A percentile compares a stretch with the other conserved stretches of the same genome.
Evolutionary conservation across 2,113 vertebrate genomes (phyloP).

Genomic region (Rattus rattus): DNA sequence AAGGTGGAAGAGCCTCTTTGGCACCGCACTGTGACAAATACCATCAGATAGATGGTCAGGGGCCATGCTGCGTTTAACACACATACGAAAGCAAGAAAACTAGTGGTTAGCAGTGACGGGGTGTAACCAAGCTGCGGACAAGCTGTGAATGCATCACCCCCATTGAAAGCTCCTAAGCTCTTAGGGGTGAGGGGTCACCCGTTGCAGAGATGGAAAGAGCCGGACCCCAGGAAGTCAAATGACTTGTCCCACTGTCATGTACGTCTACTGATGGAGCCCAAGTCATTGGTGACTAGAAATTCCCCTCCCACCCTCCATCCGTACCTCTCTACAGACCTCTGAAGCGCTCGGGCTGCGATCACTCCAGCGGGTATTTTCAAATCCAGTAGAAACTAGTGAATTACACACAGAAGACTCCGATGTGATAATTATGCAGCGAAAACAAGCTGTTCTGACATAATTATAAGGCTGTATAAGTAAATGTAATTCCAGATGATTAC

Average conservation of each 20-base stretch:
- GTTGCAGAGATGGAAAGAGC: constrained; percentile 9
- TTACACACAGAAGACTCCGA: neutral
- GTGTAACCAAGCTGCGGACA: neutral
- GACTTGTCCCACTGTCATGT: neutral
- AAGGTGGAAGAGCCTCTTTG: neutral
- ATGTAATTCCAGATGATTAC: constrained; percentile 30
- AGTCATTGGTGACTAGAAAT: constrained; percentile 26
- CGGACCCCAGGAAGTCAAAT: neutral
- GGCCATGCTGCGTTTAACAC: neutral
- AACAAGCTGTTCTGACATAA: constrained; percentile 42
- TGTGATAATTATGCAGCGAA: constrained; percentile 46
- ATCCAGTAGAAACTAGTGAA: constrained; percentile 38
- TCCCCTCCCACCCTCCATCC: neutral
- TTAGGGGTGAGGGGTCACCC: neutral
- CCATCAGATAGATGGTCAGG: neutral
- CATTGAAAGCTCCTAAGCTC: constrained; percentile 33
- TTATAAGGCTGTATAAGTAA: constrained; percentile 36
- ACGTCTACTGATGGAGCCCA: neutral
- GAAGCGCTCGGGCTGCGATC: neutral
- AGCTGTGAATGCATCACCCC: neutral
- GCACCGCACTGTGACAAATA: neutral
- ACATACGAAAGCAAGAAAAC: constrained; percentile 14
- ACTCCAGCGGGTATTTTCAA: neutral
- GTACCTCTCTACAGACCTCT: neutral
- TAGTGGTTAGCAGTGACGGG: neutral